Conservation (phyloP, 2,113 vertebrate genomes). For the Corythornis cristatus region DNA sequence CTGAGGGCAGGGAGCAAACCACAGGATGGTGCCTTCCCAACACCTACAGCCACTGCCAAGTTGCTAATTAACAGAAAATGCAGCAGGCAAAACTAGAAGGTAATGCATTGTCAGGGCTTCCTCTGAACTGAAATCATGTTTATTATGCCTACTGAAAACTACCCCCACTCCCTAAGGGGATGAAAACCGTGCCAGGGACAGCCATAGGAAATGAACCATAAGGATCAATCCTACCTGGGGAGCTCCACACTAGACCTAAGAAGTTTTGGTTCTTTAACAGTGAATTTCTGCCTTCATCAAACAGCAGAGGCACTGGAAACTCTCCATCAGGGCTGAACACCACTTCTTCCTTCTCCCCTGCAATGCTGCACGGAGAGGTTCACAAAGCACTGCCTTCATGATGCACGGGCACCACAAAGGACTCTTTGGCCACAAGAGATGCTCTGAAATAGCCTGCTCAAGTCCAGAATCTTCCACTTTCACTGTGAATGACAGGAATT, state of each 20-base stretch:
- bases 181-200: neutral
- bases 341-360: neutral
- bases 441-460: neutral
- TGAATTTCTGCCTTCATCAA: neutral
- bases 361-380: neutral
- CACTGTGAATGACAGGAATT: neutral
- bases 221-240: neutral
- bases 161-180: neutral
- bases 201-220: neutral
- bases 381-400: neutral
- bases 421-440: neutral
- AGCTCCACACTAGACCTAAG: neutral
- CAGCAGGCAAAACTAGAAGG: neutral
- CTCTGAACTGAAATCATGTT: neutral
- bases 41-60: neutral
- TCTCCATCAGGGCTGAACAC: neutral
- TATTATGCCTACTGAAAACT: neutral
- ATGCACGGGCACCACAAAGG: neutral
- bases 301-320: neutral
- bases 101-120: neutral
- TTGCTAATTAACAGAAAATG: neutral
- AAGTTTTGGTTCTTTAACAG: neutral
- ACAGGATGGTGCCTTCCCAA: neutral
- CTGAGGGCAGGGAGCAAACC: neutral
- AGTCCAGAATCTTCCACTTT: neutral